Conservation (phyloP, 2,888 invertebrate species). For the Synergus itoensis region DNA sequence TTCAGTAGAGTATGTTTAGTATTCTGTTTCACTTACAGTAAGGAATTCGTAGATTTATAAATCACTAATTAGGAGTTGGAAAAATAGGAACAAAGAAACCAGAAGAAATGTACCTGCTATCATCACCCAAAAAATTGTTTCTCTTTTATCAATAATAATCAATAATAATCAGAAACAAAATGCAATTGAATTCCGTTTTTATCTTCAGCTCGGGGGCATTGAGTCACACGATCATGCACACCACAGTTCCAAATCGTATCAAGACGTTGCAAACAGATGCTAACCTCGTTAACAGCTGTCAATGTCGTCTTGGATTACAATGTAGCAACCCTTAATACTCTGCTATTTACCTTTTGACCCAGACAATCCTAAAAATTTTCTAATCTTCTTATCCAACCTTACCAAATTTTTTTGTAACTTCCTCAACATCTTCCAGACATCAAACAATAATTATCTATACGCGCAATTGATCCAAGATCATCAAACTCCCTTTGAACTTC, state of each 20-base stretch:
- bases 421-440: neutral
- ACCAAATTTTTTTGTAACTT: neutral
- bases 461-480: neutral
- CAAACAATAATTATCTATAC: neutral
- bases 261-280: neutral
- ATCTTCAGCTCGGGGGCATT: neutral
- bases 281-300: neutral
- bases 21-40: too few relatives aligned
- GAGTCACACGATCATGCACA: neutral
- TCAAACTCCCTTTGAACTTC: neutral
- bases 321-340: neutral
- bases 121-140: too few relatives aligned
- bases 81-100: too few relatives aligned
- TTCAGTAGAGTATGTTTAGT: too few relatives aligned
- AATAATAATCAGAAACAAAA: neutral
- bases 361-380: neutral
- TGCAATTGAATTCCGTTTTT: neutral
- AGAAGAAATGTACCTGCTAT: too few relatives aligned
- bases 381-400: neutral
- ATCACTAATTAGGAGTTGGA: too few relatives aligned
- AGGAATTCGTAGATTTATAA: too few relatives aligned
- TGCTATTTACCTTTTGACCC: neutral
- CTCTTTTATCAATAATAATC: too few relatives aligned
- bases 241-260: neutral
- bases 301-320: neutral